A percentile compares a stretch with the other conserved stretches of the same genome.
Conservation (phyloP, 2,113 vertebrate genomes). For the Martes martes region DNA sequence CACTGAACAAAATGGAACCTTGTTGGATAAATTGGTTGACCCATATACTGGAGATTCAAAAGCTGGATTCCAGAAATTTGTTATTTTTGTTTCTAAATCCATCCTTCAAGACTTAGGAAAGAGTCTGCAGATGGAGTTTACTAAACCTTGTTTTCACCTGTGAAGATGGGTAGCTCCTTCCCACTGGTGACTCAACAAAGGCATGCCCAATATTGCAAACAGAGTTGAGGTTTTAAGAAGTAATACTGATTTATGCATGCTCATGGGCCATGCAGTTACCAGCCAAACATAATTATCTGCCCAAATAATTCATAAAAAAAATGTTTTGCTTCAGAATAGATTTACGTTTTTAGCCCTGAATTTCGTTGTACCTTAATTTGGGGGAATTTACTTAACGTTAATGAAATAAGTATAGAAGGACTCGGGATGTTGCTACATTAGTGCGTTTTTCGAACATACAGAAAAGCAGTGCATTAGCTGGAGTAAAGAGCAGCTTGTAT, state of each 20-base stretch:
- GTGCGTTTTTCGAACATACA: neutral
- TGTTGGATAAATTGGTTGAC: neutral
- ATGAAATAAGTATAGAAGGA: neutral
- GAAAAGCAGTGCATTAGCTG: neutral
- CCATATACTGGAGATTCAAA: neutral
- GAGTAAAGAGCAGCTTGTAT: neutral
- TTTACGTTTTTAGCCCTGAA: neutral
- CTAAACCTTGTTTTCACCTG: neutral
- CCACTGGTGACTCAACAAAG: neutral
- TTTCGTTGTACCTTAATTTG: neutral
- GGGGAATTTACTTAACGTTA: neutral
- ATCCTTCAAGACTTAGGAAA: neutral
- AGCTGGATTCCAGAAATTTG: neutral
- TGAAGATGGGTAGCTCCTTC: neutral
- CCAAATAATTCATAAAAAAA: neutral
- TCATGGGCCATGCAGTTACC: too few relatives aligned
- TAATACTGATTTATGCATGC: neutral
- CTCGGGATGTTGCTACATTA: neutral
- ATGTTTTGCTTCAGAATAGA: neutral
- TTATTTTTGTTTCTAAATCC: neutral
- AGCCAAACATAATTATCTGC: neutral
- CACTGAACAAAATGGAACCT: neutral
- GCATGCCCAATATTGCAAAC: neutral
- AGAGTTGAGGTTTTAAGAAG: neutral
- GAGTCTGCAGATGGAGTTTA: neutral